Conservation (phyloP, 2,888 invertebrate species). For the Thymelicus sylvestris region DNA sequence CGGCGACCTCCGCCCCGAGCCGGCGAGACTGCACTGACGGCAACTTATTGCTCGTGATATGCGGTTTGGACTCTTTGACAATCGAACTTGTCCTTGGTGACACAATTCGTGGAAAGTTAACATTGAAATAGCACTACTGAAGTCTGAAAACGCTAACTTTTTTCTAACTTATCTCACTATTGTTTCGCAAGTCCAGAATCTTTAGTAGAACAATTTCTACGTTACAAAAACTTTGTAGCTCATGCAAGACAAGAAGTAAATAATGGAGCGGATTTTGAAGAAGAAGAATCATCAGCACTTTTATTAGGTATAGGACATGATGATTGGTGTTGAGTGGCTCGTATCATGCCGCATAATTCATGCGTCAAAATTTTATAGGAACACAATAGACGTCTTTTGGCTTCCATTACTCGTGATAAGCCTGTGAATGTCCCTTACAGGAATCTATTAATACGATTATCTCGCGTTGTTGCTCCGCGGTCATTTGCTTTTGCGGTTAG, state of each 20-base stretch:
- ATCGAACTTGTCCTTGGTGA: conserved; percentile 32
- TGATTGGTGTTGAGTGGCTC: not conserved
- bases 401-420: not conserved
- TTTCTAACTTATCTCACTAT: not conserved
- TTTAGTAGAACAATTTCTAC: not conserved
- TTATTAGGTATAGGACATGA: not conserved
- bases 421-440: conserved; percentile 5
- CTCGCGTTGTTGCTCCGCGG: conserved; percentile 22
- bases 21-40: conserved; percentile 30
- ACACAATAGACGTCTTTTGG: not conserved
- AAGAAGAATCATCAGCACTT: not conserved
- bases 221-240: too few relatives aligned
- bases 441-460: conserved; percentile 27
- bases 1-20: conserved; percentile 60
- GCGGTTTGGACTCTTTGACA: conserved; percentile 17
- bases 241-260: not conserved
- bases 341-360: not conserved
- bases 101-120: conserved; percentile 13
- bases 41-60: conserved; percentile 26
- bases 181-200: not conserved
- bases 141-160: not conserved
- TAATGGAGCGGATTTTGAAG: not conserved
- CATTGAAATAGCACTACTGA: not conserved
- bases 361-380: not conserved
- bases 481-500: conserved; percentile 28